Percentiles rank a stretch among this genome's conserved stretches.
These are phyloP conservation scores for Watsonalla cultraria DNA, from an alignment of 2,888 invertebrate species.

Conservation along the genomic window DNA sequence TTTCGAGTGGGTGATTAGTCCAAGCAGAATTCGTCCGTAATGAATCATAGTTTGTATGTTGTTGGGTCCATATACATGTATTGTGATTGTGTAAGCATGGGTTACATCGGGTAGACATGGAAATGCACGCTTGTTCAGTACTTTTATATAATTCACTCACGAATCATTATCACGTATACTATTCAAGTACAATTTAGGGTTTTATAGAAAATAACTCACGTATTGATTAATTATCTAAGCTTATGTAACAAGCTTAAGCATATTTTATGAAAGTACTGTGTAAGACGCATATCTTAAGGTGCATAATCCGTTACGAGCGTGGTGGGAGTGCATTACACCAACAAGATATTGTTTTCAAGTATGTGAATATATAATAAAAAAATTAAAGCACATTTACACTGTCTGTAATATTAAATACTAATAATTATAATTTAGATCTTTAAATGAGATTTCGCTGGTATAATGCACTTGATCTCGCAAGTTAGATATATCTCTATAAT, in stretches of 20 bases:
- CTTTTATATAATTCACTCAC: not conserved
- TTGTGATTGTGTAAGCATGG: constrained; percentile 24
- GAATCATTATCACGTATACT: not conserved
- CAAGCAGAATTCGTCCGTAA: not conserved
- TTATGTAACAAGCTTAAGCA: not conserved
- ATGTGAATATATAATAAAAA: too few relatives aligned
- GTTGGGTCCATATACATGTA: constrained; percentile 5
- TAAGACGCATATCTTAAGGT: not conserved
- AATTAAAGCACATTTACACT: too few relatives aligned
- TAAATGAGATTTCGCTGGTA: too few relatives aligned
- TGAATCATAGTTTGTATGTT: not conserved
- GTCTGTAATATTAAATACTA: too few relatives aligned
- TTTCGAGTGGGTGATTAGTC: too few relatives aligned
- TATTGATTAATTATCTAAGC: not conserved
- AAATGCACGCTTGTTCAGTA: constrained; percentile 1
- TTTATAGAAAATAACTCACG: too few relatives aligned
- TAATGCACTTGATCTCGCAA: not conserved
- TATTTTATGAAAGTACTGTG: not conserved
- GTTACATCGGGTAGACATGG: constrained; percentile 12
- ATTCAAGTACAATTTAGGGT: too few relatives aligned
- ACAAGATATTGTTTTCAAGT: not conserved
- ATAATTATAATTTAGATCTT: too few relatives aligned
- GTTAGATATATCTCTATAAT: not conserved
- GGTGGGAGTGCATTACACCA: constrained; percentile 21
- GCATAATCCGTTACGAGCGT: not conserved